These are phyloP conservation scores for Stomatorhinus ivindoensis DNA, from an alignment of 2,113 vertebrate species.

Conservation along the genomic window DNA sequence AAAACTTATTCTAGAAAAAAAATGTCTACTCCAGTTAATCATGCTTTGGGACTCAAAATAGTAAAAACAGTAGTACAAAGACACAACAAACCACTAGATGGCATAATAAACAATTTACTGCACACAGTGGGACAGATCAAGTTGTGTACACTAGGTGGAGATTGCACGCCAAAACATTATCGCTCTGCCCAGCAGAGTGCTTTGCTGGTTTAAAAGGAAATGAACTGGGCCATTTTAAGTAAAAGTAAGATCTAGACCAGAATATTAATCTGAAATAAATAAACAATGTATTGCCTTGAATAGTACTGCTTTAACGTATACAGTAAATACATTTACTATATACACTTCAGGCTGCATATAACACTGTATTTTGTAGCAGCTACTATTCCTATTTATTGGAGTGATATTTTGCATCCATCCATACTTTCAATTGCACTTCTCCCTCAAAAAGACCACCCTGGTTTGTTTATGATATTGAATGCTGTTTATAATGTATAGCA, in stretches of 20 bases:
- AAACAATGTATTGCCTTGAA: background rate
- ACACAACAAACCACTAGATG: background rate
- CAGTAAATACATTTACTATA: background rate
- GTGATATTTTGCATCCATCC: background rate
- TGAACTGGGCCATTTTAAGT: background rate
- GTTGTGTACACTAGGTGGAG: background rate
- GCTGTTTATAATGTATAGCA: background rate
- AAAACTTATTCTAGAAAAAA: no score
- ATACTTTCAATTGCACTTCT: background rate
- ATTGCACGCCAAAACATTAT: background rate
- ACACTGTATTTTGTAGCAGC: background rate
- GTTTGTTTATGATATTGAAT: background rate
- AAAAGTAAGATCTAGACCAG: background rate
- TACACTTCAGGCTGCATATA: background rate
- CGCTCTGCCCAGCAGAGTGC: background rate
- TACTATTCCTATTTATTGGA: background rate
- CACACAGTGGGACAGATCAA: background rate
- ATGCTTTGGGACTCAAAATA: background rate
- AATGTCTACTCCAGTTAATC: background rate
- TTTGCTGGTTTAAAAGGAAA: background rate
- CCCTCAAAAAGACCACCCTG: background rate
- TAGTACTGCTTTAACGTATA: background rate
- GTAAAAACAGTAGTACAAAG: background rate
- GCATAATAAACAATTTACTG: background rate
- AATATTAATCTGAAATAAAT: background rate